phyloP scores from a whole-genome alignment of 2,888 invertebrate genomes.

The Oscheius sp. region DNA sequence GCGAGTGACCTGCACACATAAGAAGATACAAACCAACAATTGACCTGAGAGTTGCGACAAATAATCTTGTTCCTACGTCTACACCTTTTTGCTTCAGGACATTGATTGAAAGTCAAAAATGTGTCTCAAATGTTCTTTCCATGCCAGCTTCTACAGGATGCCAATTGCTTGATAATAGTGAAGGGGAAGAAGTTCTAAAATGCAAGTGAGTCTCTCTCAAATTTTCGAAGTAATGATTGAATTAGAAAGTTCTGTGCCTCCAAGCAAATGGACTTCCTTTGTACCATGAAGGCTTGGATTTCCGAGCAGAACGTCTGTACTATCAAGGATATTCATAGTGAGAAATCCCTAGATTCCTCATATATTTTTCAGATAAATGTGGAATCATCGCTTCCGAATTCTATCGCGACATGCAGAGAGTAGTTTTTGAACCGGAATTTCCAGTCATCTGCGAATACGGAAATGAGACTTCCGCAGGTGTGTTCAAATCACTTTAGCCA shows the following conservation, averaged over 20 bases:
- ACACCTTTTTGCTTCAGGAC: slow-evolving; percentile 6
- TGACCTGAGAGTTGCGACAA: background rate
- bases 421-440: slow-evolving; percentile 64
- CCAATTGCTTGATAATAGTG: slow-evolving; percentile 32
- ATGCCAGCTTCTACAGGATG: slow-evolving; percentile 56
- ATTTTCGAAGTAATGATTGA: background rate
- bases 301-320: slow-evolving; percentile 68
- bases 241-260: slow-evolving; percentile 56
- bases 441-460: slow-evolving; percentile 62
- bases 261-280: slow-evolving; percentile 59
- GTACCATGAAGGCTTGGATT: slow-evolving; percentile 67
- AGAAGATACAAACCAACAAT: slow-evolving; percentile 16
- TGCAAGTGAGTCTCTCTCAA: slow-evolving; percentile 49
- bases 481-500: background rate
- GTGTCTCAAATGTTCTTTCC: slow-evolving; percentile 55
- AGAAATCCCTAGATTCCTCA: background rate
- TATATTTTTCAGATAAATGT: slow-evolving; percentile 58
- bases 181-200: slow-evolving; percentile 45
- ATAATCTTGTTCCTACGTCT: background rate
- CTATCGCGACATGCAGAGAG: slow-evolving; percentile 62
- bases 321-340: slow-evolving; percentile 48
- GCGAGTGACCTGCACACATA: slow-evolving; percentile 24
- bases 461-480: slow-evolving; percentile 31
- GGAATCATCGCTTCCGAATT: slow-evolving; percentile 59
- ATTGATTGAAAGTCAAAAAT: slow-evolving; percentile 60